phyloP scores from a whole-genome alignment of 2,113 vertebrate genomes.

The Tinamus guttatus region DNA sequence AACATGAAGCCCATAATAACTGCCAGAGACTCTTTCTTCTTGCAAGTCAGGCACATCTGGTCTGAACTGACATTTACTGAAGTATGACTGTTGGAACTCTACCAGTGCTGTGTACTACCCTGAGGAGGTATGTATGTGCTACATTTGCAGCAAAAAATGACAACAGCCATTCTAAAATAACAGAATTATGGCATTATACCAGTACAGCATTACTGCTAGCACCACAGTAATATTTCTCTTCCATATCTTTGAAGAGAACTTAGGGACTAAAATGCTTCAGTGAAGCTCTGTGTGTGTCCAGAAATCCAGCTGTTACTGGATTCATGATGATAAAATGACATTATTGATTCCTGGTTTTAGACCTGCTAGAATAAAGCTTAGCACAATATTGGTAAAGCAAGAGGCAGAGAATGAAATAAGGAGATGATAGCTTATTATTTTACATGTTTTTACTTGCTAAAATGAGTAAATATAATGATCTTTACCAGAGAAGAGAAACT shows the following conservation, averaged over 20 bases:
- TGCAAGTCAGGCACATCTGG: neutral
- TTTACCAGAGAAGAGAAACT: neutral
- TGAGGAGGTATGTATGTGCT: neutral
- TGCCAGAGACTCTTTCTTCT: neutral
- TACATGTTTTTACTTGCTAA: neutral
- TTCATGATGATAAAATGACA: neutral
- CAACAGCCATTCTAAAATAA: neutral
- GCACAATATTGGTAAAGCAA: neutral
- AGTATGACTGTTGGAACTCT: neutral
- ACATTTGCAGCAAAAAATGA: neutral
- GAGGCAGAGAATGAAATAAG: neutral
- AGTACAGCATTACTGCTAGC: neutral
- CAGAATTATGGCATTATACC: neutral
- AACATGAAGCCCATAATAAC: neutral
- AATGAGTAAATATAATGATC: neutral
- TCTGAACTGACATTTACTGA: slow-evolving; percentile 6
- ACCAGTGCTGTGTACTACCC: neutral
- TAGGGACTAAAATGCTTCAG: neutral
- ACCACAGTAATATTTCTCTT: neutral
- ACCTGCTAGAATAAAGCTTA: neutral
- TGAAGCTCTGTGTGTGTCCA: neutral
- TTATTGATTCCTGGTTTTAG: neutral
- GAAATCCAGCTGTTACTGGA: neutral
- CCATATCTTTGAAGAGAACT: neutral
- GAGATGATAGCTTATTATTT: neutral